Evolutionary conservation across 2,797 vertebrate genomes (phyloP).

Genomic region (Tarsius wallacei): DNA sequence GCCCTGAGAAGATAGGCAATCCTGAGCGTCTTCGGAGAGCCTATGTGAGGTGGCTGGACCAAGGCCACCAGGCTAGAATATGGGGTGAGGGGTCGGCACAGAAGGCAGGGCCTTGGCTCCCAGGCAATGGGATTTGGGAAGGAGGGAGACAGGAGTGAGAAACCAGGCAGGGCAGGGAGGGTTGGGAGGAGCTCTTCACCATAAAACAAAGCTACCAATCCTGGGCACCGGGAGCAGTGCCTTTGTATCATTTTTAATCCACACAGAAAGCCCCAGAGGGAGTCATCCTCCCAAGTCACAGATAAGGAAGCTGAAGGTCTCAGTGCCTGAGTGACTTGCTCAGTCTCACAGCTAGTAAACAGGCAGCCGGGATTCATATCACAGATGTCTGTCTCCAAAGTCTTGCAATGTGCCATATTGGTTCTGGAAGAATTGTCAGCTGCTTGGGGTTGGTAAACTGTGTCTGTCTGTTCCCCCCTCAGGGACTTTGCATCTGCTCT

Average conservation of each 20-base stretch:
- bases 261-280: neutral
- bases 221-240: neutral
- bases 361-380: neutral
- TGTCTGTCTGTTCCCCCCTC: neutral
- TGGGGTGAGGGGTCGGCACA: neutral
- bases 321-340: neutral
- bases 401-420: neutral
- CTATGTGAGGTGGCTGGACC: no score
- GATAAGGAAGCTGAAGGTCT: neutral
- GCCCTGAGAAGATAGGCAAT: neutral
- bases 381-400: neutral
- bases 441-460: neutral
- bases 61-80: neutral
- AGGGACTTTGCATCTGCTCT: neutral
- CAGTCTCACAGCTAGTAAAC: neutral
- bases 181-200: neutral
- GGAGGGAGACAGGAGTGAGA: neutral
- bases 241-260: neutral
- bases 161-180: neutral
- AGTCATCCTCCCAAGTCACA: neutral
- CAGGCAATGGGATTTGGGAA: neutral
- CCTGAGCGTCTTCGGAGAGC: neutral
- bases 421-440: neutral
- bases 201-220: neutral
- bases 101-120: neutral